phyloP scores from a whole-genome alignment of 2,888 invertebrate genomes.

The Entomobrya proxima region DNA sequence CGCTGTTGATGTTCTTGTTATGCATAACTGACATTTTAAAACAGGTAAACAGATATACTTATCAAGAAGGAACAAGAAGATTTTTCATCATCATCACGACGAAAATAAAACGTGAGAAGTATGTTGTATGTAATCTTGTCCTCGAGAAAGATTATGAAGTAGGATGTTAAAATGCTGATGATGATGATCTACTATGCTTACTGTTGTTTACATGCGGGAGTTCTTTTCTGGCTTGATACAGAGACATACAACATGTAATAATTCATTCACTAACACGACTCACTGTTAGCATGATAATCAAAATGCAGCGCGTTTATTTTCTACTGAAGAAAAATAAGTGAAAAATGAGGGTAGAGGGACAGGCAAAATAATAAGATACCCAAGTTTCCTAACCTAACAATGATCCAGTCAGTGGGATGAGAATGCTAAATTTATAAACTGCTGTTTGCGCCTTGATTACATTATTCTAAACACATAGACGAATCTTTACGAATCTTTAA shows the following conservation, averaged over 20 bases:
- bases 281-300: not conserved
- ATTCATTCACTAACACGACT: not conserved
- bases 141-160: slow-evolving; percentile 5
- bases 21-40: slow-evolving; percentile 28
- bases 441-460: too few relatives aligned
- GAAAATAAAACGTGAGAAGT: slow-evolving; percentile 66
- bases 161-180: too few relatives aligned
- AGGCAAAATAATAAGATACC: too few relatives aligned
- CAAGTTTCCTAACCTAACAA: too few relatives aligned
- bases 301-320: not conserved
- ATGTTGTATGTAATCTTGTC: slow-evolving; percentile 22
- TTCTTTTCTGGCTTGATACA: not conserved
- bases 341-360: not conserved
- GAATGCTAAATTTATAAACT: not conserved
- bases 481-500: not conserved
- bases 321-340: not conserved
- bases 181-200: not conserved
- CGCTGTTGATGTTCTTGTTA: not conserved
- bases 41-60: slow-evolving; percentile 25
- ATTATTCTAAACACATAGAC: too few relatives aligned
- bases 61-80: not conserved
- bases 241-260: not conserved
- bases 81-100: slow-evolving; percentile 48
- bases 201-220: not conserved
- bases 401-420: slow-evolving; percentile 16